Conservation (phyloP, 2,888 invertebrate genomes). For the Tigriopus californicus region DNA sequence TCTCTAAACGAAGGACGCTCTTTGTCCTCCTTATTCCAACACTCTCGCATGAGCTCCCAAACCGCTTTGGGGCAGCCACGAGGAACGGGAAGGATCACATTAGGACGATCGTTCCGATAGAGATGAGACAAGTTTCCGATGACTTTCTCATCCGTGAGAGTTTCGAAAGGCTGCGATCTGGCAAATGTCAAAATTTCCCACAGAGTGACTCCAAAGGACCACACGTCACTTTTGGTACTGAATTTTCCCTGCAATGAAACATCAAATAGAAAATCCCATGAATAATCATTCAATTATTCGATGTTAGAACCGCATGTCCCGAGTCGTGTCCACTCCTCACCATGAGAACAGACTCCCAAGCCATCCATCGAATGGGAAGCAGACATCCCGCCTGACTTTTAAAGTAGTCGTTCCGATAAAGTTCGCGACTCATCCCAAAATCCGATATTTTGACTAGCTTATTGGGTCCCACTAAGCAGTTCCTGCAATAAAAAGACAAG, state of each 20-base stretch:
- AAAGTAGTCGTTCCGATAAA: constrained; percentile 58
- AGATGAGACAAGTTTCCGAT: constrained; percentile 61
- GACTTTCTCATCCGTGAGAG: constrained; percentile 56
- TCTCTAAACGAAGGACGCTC: constrained; percentile 70
- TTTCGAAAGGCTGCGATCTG: constrained; percentile 59
- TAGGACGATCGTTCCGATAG: constrained; percentile 50
- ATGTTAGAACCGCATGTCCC: neutral
- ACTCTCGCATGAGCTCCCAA: constrained; percentile 75
- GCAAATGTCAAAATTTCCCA: constrained; percentile 74
- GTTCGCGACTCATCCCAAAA: constrained; percentile 47
- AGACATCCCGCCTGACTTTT: constrained; percentile 43
- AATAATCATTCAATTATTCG: too few species aligned
- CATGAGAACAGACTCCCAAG: constrained; percentile 61
- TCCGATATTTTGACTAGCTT: constrained; percentile 53
- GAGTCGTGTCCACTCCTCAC: constrained; percentile 41
- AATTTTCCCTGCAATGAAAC: constrained; percentile 49
- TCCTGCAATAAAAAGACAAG: constrained; percentile 34
- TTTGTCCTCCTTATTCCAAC: constrained; percentile 62
- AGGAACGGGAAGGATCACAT: constrained; percentile 47
- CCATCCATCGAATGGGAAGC: constrained; percentile 72
- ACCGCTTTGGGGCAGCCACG: constrained; percentile 64
- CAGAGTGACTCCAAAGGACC: constrained; percentile 68
- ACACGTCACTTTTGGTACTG: constrained; percentile 66
- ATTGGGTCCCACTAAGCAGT: constrained; percentile 58
- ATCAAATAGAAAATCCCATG: constrained; percentile 1